These are phyloP conservation scores for Dreissena rostriformis DNA, from an alignment of 1,140 invertebrate species.

Conservation along the genomic window DNA sequence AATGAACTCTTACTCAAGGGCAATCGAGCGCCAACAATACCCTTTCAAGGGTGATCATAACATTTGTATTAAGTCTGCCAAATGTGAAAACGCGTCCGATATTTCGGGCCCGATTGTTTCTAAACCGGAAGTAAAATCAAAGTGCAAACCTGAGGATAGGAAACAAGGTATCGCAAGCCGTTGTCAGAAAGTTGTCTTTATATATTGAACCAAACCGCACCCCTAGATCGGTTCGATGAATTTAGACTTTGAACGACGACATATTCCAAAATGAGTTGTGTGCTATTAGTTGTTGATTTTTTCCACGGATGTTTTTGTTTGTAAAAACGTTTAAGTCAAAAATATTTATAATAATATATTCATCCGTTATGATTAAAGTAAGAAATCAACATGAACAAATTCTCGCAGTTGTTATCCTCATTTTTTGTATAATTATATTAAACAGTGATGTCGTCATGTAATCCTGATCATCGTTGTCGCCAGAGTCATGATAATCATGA, in stretches of 20 bases:
- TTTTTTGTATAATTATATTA: not conserved
- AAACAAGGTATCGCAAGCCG: slow-evolving; percentile 8
- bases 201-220: slow-evolving; percentile 27
- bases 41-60: slow-evolving; percentile 37
- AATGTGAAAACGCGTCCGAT: not conserved
- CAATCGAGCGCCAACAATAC: slow-evolving; percentile 36
- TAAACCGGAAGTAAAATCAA: slow-evolving; percentile 1
- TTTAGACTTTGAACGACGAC: not conserved
- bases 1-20: slow-evolving; percentile 51
- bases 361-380: not conserved
- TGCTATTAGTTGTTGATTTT: not conserved
- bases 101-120: not conserved
- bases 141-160: slow-evolving; percentile 17
- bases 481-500: no score
- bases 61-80: not conserved
- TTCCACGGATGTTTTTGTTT: not conserved
- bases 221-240: slow-evolving; percentile 7
- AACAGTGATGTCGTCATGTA: no score
- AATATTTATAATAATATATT: not conserved
- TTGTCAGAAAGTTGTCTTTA: slow-evolving; percentile 30
- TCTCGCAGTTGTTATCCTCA: not conserved
- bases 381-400: not conserved
- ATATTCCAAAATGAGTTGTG: not conserved
- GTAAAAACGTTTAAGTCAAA: not conserved
- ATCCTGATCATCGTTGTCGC: no score